Evolutionary conservation across 2,113 vertebrate genomes (phyloP).

Genomic region (Tricholaema leucomelas): DNA sequence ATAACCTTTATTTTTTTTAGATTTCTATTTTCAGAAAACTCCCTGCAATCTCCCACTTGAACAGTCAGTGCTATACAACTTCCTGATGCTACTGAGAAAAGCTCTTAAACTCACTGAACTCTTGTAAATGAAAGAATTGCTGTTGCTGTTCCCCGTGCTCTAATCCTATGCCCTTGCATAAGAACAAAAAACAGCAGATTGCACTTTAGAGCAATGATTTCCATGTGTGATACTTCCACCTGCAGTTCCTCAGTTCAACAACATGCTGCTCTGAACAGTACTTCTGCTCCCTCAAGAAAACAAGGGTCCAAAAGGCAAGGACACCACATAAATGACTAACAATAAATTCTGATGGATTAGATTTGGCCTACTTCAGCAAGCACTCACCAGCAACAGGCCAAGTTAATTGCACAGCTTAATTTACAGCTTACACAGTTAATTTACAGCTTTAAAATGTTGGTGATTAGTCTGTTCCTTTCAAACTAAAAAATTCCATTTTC

Average conservation of each 20-base stretch:
- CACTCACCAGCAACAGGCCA: background rate
- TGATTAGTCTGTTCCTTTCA: background rate
- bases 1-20: background rate
- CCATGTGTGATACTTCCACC: background rate
- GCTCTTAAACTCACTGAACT: background rate
- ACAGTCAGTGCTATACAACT: background rate
- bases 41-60: background rate
- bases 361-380: background rate
- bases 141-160: background rate
- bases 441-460: background rate
- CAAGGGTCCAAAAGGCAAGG: background rate
- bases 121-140: background rate
- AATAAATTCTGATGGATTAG: background rate
- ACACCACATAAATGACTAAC: background rate
- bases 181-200: background rate
- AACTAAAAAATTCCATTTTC: background rate
- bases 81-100: background rate
- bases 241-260: background rate
- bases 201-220: background rate
- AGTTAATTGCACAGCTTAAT: background rate
- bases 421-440: too few species aligned
- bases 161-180: background rate
- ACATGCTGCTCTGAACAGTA: background rate
- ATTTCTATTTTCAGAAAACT: background rate
- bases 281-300: background rate